Evolutionary conservation across 2,113 vertebrate species (phyloP).

Genomic region (Arenaria interpres): DNA sequence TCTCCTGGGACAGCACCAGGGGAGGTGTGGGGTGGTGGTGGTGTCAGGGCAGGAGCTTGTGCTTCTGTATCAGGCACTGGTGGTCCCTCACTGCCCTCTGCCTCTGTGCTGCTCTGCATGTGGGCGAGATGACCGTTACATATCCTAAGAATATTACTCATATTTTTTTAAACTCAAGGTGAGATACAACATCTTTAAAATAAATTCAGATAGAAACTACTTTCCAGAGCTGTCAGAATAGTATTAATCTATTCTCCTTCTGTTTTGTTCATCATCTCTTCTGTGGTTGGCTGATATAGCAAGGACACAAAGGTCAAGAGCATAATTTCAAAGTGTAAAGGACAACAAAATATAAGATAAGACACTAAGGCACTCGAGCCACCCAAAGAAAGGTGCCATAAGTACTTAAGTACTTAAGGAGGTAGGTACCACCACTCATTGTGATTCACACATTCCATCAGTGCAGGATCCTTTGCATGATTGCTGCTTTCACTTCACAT

Average conservation of each 20-base stretch:
- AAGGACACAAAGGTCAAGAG: background rate
- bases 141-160: background rate
- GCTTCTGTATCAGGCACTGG: background rate
- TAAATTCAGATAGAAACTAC: background rate
- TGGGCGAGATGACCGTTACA: background rate
- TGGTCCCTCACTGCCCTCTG: background rate
- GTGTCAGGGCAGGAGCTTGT: fast-evolving
- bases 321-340: background rate
- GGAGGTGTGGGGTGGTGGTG: fast-evolving
- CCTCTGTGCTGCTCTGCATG: background rate
- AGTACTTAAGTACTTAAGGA: background rate
- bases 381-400: background rate
- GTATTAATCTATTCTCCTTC: background rate
- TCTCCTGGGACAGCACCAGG: background rate
- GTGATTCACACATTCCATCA: background rate
- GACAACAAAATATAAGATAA: background rate
- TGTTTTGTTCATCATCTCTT: background rate
- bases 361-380: background rate
- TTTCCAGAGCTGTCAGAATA: background rate
- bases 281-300: background rate
- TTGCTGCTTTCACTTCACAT: background rate
- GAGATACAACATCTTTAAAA: background rate
- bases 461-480: background rate
- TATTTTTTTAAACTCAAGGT: background rate
- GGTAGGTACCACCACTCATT: background rate